A percentile compares a stretch with the other conserved stretches of the same genome.
These are phyloP conservation scores for Anser brachyrhynchus DNA, from an alignment of 2,113 vertebrate species.

Conservation along the genomic window DNA sequence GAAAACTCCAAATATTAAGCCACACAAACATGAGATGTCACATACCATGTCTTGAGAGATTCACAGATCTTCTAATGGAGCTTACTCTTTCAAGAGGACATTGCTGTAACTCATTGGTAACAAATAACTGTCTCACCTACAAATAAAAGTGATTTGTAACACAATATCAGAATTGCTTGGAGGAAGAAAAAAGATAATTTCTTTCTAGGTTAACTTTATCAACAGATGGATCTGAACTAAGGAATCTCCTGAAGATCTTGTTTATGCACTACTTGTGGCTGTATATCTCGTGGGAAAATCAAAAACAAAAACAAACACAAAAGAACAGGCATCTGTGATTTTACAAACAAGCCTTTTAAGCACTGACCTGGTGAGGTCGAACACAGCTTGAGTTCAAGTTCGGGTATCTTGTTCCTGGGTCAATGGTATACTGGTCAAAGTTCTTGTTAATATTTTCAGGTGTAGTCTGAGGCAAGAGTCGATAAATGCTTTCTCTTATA, in stretches of 20 bases:
- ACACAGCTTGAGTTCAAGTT: constrained; percentile 93
- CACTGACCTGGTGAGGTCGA: constrained; percentile 88
- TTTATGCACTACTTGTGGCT: not conserved
- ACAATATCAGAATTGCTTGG: not conserved
- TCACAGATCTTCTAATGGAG: constrained; percentile 87
- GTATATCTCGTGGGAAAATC: not conserved
- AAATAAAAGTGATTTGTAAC: not conserved
- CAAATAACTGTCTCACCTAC: constrained; percentile 90
- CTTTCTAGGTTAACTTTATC: not conserved
- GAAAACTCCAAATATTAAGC: not conserved
- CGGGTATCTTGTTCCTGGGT: constrained; percentile 92
- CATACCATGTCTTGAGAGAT: constrained; percentile 85
- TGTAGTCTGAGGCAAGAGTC: constrained; percentile 94
- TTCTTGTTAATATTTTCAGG: constrained; percentile 97
- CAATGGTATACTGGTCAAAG: constrained; percentile 95
- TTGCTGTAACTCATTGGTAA: constrained; percentile 85
- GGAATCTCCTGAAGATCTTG: not conserved
- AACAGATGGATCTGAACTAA: not conserved
- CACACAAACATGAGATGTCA: not conserved
- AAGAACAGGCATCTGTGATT: not conserved
- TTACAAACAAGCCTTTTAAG: not conserved
- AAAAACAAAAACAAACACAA: no score
- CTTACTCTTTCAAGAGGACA: constrained; percentile 84
- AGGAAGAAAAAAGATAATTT: not conserved
- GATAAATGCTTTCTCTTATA: constrained; percentile 92